Base-by-base conservation (phyloP, 2,113 vertebrate genomes). In the Noctilio leporinus region DNA sequence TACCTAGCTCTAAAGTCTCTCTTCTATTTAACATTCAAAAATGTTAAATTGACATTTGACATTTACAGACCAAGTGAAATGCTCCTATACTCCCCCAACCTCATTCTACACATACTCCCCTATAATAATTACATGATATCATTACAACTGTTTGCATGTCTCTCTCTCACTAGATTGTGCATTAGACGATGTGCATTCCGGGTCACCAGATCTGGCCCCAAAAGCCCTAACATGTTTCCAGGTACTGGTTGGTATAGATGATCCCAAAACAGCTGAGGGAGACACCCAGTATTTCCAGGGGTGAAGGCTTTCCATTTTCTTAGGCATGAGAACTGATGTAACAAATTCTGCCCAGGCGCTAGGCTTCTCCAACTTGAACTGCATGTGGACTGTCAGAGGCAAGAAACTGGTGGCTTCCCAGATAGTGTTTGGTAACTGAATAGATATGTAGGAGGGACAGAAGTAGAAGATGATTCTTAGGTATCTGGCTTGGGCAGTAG, bases 221-320 rank as follows among this genome's bases (percentile, higher is more conserved):
- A 51, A 20, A 77, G 10, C 11, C 16, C 33, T 87, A 53, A 40
- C 5, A 3, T 7, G 5, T 26, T 16, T 49, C 89, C 40, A 53
- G 20, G 20, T n/a, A 17, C 7, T 12, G 12, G 7, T 2, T 51
- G 35, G 53, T 2, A 57, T 6, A 2, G n/a, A n/a, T n/a, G 15
- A 11, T n/a, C 19, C 26, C 69, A 45, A 57, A 70, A 47, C 12
- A 26, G 7, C 62, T 75, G 35, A 89, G 47, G 33, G 19, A 20
- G 40, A 75, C 12, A 24, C 15, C 4, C 10, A 11, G 15, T 8
- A 45, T 53, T 82, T 69, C 57, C 38, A 73, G 43, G 3, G 65
- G 20, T 0, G n/a, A 43, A 43, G n/a, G 7, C 17, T 78, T 33
- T 93, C 15, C 30, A 10, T 83, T 84, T 35, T 70, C 35, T 38